Evolutionary conservation across 2,888 invertebrate genomes (phyloP).

Genomic region (Cryptocephalus moraei): DNA sequence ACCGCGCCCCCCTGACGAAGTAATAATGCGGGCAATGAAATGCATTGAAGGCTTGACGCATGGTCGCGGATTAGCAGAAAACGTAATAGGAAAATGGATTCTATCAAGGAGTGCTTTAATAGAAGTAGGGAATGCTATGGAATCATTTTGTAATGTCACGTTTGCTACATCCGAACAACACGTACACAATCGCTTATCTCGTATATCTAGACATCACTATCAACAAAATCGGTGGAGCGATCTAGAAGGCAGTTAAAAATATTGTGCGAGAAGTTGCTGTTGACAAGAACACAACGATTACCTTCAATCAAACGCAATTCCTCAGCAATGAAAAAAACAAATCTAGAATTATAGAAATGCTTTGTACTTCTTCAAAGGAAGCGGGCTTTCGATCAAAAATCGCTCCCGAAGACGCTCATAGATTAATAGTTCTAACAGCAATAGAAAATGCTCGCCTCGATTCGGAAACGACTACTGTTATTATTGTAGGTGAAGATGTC

Average conservation of each 20-base stretch:
- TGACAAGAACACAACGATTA: background rate
- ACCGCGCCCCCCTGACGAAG: no score
- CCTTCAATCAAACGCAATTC: background rate
- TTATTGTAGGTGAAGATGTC: no score
- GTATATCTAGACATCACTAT: background rate
- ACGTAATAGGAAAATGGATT: background rate
- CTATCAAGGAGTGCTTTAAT: background rate
- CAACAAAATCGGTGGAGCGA: background rate
- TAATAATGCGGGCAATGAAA: background rate
- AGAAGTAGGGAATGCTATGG: constrained; percentile 1
- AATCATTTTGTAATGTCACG: constrained; percentile 1
- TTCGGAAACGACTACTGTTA: background rate
- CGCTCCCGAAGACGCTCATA: background rate
- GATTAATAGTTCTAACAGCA: background rate
- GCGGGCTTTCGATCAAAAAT: background rate
- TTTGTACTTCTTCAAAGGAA: background rate
- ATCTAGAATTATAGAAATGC: background rate
- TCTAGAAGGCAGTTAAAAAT: background rate
- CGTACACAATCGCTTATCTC: background rate
- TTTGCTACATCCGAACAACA: constrained; percentile 1
- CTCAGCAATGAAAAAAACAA: background rate
- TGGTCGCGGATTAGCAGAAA: background rate
- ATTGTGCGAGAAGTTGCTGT: background rate
- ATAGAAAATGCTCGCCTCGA: background rate
- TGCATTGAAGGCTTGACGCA: background rate